Percentiles rank a stretch among this genome's conserved stretches.
phyloP scores from a whole-genome alignment of 2,888 invertebrate genomes.

The Tinea trinotella region DNA sequence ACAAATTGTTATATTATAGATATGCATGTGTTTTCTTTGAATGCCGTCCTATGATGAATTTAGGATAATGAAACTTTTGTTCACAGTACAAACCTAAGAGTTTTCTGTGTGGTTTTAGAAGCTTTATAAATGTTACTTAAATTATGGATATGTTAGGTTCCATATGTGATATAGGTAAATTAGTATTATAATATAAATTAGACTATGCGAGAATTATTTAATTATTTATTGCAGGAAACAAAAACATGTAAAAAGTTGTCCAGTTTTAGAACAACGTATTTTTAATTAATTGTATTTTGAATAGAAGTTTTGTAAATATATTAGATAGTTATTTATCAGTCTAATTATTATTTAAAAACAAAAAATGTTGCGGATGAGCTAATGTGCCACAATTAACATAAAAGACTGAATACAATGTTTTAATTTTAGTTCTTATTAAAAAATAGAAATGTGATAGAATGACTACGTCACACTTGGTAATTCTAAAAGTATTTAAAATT shows the following conservation, averaged over 20 bases:
- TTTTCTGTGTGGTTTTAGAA: neutral
- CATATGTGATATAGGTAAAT: constrained; percentile 19
- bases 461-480: too few relatives aligned
- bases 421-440: constrained; percentile 20
- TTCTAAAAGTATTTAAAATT: too few relatives aligned
- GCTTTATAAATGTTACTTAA: neutral
- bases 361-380: constrained; percentile 20
- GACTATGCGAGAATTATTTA: constrained; percentile 10
- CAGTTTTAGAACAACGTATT: neutral
- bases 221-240: constrained; percentile 13
- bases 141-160: constrained; percentile 11
- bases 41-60: neutral
- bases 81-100: neutral
- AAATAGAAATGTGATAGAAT: constrained; percentile 16
- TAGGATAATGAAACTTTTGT: neutral
- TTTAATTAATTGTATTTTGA: neutral
- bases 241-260: neutral
- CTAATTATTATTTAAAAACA: neutral
- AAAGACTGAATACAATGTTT: constrained; percentile 62
- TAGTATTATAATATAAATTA: neutral
- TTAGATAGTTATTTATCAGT: neutral
- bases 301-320: neutral
- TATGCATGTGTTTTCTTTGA: neutral
- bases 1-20: neutral
- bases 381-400: constrained; percentile 43